A percentile compares a stretch with the other conserved stretches of the same genome.
Evolutionary conservation across 1,140 invertebrate species (phyloP).

Genomic region (Chlorops oryzae): DNA sequence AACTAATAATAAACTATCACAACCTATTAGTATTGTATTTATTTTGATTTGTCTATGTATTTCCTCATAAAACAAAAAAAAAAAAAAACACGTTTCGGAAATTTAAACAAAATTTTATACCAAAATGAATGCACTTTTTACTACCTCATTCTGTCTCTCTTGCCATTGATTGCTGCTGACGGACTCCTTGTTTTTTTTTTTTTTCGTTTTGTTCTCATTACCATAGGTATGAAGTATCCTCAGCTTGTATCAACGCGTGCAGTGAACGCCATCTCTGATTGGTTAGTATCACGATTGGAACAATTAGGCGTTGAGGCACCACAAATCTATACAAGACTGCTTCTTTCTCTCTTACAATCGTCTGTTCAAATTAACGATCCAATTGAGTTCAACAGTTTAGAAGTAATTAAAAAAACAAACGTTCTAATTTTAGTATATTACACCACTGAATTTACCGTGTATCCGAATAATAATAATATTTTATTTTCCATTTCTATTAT

Average conservation of each 20-base stretch:
- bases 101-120: too few relatives aligned
- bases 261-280: slow-evolving; percentile 29
- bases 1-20: too few relatives aligned
- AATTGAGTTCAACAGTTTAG: slow-evolving; percentile 23
- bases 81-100: too few relatives aligned
- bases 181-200: too few relatives aligned
- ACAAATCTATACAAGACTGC: slow-evolving; percentile 23
- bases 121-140: too few relatives aligned
- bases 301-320: slow-evolving; percentile 27
- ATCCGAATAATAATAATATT: neutral
- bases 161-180: too few relatives aligned
- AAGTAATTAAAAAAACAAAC: slow-evolving; percentile 17
- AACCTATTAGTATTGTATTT: too few relatives aligned
- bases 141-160: too few relatives aligned
- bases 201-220: neutral
- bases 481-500: neutral
- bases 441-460: too few relatives aligned
- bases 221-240: slow-evolving; percentile 28
- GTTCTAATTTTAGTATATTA: neutral
- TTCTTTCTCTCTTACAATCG: slow-evolving; percentile 27
- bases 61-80: too few relatives aligned
- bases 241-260: slow-evolving; percentile 26
- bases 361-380: slow-evolving; percentile 27
- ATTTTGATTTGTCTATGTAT: too few relatives aligned
- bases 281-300: slow-evolving; percentile 27